Base-by-base conservation (phyloP, 2,113 vertebrate genomes). In the Gambusia holbrooki region DNA sequence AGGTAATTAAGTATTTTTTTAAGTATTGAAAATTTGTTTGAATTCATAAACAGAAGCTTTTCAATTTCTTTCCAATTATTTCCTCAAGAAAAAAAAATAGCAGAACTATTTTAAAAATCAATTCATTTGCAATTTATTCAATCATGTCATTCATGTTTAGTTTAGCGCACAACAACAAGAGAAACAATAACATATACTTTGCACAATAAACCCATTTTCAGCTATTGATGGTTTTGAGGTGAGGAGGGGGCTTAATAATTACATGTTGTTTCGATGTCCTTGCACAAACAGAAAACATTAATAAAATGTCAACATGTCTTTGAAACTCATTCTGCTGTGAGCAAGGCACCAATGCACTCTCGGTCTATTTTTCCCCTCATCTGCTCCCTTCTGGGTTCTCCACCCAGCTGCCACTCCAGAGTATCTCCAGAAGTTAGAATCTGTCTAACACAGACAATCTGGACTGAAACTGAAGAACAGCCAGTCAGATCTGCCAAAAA, bases 401-500 rank as follows among this genome's bases (percentile, higher is more conserved):
- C 29, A 54, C 14, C 67, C 45, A 29, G 28, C 28, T 69, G 67
- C 28, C 67, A 12, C 29, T 33, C 27, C 12, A 5, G 30, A 25
- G 12, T 29, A 58, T n/a, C 17, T 69, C 17, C 48, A 58, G 22
- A 29, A 25, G 28, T 54, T 4, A 54, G 28, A 54, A n/a, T 30
- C 19, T 12, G 27, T 68, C 66, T 29, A n/a, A 45, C 37, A 68
- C 29, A 33, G 10, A 54, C 27, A 33, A 32, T 51, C 40, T 30
- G 40, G 10, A 8, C 42, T 5, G 19, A 19, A 33, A 19, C 28
- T 69, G 30, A 58, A 58, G 30, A 69, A 29, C 7, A 69, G 51
- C 29, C 48, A 69, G 22, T 58, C 45, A 33, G 45, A 19, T 69
- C 67, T 69, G 67, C 29, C 28, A 51, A 29, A 51, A 69, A 58